Conservation (phyloP, 2,888 invertebrate genomes). For the Oscheius onirici region DNA sequence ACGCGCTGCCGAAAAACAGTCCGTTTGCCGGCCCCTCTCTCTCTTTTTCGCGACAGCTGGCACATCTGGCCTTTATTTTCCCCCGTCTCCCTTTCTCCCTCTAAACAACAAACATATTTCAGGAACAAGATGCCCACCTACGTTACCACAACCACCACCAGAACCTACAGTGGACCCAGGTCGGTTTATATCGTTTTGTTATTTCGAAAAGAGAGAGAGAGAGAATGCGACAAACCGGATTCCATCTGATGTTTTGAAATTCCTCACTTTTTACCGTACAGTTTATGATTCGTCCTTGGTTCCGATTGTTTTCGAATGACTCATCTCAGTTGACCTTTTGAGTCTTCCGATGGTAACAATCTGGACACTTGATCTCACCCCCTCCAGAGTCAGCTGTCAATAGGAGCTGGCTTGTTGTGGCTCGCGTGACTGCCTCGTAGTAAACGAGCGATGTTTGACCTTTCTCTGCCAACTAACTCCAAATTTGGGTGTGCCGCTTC, state of each 20-base stretch:
- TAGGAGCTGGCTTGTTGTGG: conserved; percentile 3
- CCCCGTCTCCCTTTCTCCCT: not conserved
- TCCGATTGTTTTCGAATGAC: not conserved
- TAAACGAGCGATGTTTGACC: conserved; percentile 8
- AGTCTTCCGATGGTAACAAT: not conserved
- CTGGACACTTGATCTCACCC: not conserved
- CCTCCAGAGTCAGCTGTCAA: conserved; percentile 16
- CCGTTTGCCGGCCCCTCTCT: conserved; percentile 1
- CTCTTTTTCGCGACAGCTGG: conserved; percentile 8
- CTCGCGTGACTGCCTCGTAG: conserved; percentile 16
- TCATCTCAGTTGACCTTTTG: not conserved
- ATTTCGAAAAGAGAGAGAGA: not conserved
- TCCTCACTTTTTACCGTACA: not conserved
- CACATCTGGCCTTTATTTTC: not conserved
- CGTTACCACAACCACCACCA: conserved; percentile 17
- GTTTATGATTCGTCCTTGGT: not conserved
- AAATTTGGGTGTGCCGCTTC: conserved; percentile 21
- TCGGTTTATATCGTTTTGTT: not conserved
- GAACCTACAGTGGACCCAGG: conserved; percentile 3
- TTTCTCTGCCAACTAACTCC: not conserved
- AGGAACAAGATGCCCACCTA: conserved; percentile 21
- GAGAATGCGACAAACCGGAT: not conserved
- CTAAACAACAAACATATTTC: conserved; percentile 17
- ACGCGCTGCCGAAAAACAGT: conserved; percentile 14
- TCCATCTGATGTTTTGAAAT: not conserved